These are phyloP conservation scores for Meteorus sp. DNA, from an alignment of 1,140 invertebrate genomes.

Conservation along the genomic window DNA sequence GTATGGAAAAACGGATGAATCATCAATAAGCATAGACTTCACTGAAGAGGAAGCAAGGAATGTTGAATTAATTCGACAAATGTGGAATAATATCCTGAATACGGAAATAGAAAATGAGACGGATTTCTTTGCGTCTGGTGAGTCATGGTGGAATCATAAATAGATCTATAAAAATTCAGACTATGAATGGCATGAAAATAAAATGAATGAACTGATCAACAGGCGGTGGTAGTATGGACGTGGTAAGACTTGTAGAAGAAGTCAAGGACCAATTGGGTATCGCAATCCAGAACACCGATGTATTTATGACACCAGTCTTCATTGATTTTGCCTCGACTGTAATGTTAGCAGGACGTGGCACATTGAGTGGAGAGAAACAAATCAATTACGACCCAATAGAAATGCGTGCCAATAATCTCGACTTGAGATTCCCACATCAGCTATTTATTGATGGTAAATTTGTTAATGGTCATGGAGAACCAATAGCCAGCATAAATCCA, in stretches of 20 bases:
- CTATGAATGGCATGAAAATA: too few relatives aligned
- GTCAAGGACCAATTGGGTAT: constrained; percentile 81
- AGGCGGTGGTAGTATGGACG: constrained; percentile 94
- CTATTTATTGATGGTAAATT: constrained; percentile 92
- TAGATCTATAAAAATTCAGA: too few relatives aligned
- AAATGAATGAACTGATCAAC: constrained; percentile 9
- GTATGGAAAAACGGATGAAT: constrained; percentile 64
- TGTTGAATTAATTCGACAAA: constrained; percentile 63
- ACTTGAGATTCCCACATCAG: constrained; percentile 83
- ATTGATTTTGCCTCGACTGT: constrained; percentile 75
- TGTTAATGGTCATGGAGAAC: constrained; percentile 72
- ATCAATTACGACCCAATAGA: constrained; percentile 75
- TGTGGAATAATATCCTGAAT: constrained; percentile 87
- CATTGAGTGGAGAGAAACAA: constrained; percentile 48
- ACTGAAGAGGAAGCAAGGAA: constrained; percentile 75
- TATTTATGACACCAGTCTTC: constrained; percentile 92
- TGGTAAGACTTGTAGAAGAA: constrained; percentile 91
- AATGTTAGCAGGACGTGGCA: constrained; percentile 69
- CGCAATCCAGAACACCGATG: constrained; percentile 83
- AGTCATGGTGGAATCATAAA: too few relatives aligned
- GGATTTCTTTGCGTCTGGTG: constrained; percentile 86
- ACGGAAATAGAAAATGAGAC: constrained; percentile 75
- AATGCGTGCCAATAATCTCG: constrained; percentile 80
- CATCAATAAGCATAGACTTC: constrained; percentile 67
- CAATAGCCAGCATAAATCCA: constrained; percentile 78